Evolutionary conservation across 2,888 invertebrate species (phyloP).

Genomic region (Drosophila formosana): DNA sequence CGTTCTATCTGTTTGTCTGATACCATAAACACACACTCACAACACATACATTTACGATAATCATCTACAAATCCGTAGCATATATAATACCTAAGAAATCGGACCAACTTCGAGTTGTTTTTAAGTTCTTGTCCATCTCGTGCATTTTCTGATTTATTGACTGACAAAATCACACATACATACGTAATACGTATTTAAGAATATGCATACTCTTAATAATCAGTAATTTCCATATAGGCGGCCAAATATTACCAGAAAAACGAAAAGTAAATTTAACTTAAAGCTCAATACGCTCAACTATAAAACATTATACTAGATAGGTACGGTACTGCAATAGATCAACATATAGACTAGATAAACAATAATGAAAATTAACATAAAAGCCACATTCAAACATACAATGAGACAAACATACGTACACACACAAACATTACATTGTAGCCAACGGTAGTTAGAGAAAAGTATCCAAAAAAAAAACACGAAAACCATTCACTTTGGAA

Average conservation of each 20-base stretch:
- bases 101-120: slow-evolving; percentile 48
- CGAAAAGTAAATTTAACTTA: neutral
- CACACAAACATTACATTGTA: slow-evolving; percentile 16
- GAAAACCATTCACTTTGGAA: slow-evolving; percentile 5
- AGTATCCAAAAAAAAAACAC: neutral
- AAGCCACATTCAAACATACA: slow-evolving; percentile 3
- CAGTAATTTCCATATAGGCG: slow-evolving; percentile 29
- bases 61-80: slow-evolving; percentile 36
- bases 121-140: neutral
- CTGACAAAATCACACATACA: slow-evolving; percentile 26
- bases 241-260: slow-evolving; percentile 20
- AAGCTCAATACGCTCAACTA: slow-evolving; percentile 31
- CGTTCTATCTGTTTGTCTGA: slow-evolving; percentile 47
- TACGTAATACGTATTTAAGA: slow-evolving; percentile 4
- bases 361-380: slow-evolving; percentile 14
- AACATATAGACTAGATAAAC: slow-evolving; percentile 37
- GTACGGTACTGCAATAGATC: slow-evolving; percentile 41
- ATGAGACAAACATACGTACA: neutral
- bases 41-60: slow-evolving; percentile 27
- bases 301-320: slow-evolving; percentile 31
- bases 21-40: slow-evolving; percentile 17
- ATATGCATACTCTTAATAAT: slow-evolving; percentile 26
- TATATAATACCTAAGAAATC: slow-evolving; percentile 40
- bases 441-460: slow-evolving; percentile 30
- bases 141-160: slow-evolving; percentile 14